These are phyloP conservation scores for Orestias chungarensis DNA, from an alignment of 2,797 vertebrate species.

Conservation along the genomic window DNA sequence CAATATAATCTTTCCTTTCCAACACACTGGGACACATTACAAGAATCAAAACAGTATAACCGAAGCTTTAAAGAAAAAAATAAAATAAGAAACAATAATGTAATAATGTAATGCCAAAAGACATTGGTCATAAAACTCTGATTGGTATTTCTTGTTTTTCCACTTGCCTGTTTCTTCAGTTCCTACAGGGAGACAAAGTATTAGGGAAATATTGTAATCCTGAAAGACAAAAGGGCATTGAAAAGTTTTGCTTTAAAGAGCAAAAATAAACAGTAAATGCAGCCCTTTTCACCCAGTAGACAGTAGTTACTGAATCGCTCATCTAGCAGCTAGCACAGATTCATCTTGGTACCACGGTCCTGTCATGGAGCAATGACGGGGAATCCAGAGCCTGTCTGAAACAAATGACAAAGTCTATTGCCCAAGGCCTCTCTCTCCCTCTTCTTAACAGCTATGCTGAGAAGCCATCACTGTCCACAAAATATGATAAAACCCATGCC, in stretches of 20 bases:
- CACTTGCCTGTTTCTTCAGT: constrained; percentile 24
- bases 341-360: constrained; percentile 80
- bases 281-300: constrained; percentile 66
- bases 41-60: background rate
- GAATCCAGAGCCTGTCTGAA: constrained; percentile 83
- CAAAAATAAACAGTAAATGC: constrained; percentile 51
- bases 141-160: constrained; percentile 5
- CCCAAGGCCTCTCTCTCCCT: constrained; percentile 83
- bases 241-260: constrained; percentile 33
- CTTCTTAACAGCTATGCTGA: constrained; percentile 85
- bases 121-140: background rate
- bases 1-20: too few species aligned
- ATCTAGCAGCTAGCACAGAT: constrained; percentile 75
- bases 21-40: background rate
- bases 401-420: constrained; percentile 90
- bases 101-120: too few species aligned
- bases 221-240: too few species aligned
- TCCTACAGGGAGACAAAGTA: constrained; percentile 20
- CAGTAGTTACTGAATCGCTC: constrained; percentile 80
- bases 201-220: constrained; percentile 38
- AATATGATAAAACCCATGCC: constrained; percentile 90
- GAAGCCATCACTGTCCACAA: constrained; percentile 91
- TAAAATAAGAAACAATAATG: too few species aligned
- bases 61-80: background rate
- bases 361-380: constrained; percentile 79